Evolutionary conservation across 2,888 invertebrate genomes (phyloP), one percentile per base, ranked within the genome.

Genomic region (Crematogaster levior): DNA sequence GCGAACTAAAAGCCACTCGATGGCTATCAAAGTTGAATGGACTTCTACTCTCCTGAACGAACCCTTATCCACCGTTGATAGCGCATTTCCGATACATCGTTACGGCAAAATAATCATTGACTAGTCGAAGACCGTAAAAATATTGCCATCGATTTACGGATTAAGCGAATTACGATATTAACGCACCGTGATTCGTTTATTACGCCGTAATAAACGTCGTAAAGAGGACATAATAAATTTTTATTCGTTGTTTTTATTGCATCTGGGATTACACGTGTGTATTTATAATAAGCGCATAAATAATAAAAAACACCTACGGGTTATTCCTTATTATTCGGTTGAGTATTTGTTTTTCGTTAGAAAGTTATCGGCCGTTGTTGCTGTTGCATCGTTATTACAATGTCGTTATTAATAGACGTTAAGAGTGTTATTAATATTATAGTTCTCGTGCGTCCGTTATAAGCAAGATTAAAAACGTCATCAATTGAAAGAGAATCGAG

Each of bases 291-390:
- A 3, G 24, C 27, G 37, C 10, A 10, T 12, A 24, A n/a, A 18
- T n/a, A 12, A n/a, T 27, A 4, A 75, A 27, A n/a, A 51, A 53
- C 6, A n/a, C 12, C 53, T 40, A 34, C 37, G 27, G 10, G 12
- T 75, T 75, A n/a, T 48, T 10, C n/a, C 27, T 75, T 34, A 75
- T 75, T 75, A 65, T 75, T 75, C 9, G 7, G 10, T 24, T 53
- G 40, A 66, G 68, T 77, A 40, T 77, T 63, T 63, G 63, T 27
- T 63, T 75, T 77, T 77, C 75, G 27, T 77, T 77, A 66, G 40
- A 48, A 66, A 53, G 15, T 40, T 77, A 53, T 74, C 61, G 74
- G 37, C 46, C 63, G 48, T 40, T 66, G 15, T 68, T 46, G 40
- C 56, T 24, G 48, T 63, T 40, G 27, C 53, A 6, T 18, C 65